A percentile compares a stretch with the other conserved stretches of the same genome.
These are phyloP conservation scores for Phengaris arion DNA, from an alignment of 2,888 invertebrate genomes.

Conservation along the genomic window DNA sequence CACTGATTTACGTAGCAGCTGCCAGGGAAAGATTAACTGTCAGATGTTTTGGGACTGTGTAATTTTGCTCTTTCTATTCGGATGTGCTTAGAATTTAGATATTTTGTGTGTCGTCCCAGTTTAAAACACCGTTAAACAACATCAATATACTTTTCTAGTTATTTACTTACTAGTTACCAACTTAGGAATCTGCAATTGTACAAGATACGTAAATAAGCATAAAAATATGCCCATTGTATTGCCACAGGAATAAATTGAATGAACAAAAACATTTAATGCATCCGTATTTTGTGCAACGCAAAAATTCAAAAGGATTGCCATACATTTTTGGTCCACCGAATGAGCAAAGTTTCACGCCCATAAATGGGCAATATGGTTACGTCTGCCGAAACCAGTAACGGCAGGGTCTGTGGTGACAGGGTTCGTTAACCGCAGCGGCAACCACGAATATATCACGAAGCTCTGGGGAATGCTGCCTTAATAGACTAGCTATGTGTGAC, in stretches of 20 bases:
- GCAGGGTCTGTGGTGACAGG: conserved; percentile 59
- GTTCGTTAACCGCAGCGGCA: conserved; percentile 72
- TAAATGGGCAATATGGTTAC: conserved; percentile 64
- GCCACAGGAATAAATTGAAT: conserved; percentile 6
- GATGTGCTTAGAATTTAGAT: conserved; percentile 15
- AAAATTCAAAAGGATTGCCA: conserved; percentile 26
- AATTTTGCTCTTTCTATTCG: neutral
- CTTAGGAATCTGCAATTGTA: neutral
- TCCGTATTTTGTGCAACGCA: conserved; percentile 14
- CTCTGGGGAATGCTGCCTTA: conserved; percentile 41
- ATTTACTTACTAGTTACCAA: neutral
- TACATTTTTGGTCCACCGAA: conserved; percentile 42
- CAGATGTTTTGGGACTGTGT: conserved; percentile 40
- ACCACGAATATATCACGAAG: conserved; percentile 62
- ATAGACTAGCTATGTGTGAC: conserved; percentile 31
- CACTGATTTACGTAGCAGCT: conserved; percentile 75
- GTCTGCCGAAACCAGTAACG: conserved; percentile 72
- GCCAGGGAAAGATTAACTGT: conserved; percentile 51
- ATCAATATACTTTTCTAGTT: neutral
- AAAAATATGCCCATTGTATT: conserved; percentile 17
- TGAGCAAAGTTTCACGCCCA: conserved; percentile 59
- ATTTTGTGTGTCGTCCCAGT: neutral
- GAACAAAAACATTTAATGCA: conserved; percentile 21
- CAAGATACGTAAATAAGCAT: neutral
- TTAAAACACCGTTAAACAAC: neutral